Percentiles rank a stretch among this genome's conserved stretches.
Evolutionary conservation across 2,113 vertebrate genomes (phyloP).

Genomic region (Poicephalus gulielmi): DNA sequence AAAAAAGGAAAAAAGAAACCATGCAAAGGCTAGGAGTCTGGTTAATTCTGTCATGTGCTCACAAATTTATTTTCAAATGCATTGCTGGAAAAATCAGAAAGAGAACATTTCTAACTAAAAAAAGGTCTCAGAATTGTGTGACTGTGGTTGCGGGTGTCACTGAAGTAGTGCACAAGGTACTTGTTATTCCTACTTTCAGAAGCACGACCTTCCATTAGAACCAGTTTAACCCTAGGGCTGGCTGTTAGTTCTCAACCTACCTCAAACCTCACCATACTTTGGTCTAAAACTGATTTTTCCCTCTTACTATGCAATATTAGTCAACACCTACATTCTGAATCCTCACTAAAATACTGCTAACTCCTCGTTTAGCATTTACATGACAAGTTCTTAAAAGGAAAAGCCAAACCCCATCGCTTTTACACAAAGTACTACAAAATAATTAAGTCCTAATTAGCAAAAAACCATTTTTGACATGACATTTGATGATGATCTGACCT

Average conservation of each 20-base stretch:
- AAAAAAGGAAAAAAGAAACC: neutral
- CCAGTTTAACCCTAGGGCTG: neutral
- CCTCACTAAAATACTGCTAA: neutral
- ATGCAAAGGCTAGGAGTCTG: neutral
- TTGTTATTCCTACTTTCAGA: neutral
- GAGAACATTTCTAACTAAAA: neutral
- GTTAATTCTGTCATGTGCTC: neutral
- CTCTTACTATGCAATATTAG: neutral
- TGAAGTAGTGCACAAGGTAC: neutral
- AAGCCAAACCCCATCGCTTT: accelerated
- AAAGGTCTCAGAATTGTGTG: neutral
- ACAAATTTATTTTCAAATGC: neutral
- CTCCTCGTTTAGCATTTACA: neutral
- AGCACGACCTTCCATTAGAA: neutral
- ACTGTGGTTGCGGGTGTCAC: neutral
- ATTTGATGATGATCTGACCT: neutral
- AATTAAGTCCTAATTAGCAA: neutral
- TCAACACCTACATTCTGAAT: neutral
- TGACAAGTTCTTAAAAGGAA: neutral
- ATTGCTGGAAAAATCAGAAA: neutral
- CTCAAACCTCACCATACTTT: neutral
- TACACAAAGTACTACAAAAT: neutral
- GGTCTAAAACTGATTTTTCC: neutral
- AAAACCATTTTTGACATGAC: neutral
- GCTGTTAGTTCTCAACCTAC: neutral